A percentile compares a stretch with the other conserved stretches of the same genome.
Evolutionary conservation across 2,797 vertebrate genomes (phyloP).

Genomic region (Aphelocoma californica): DNA sequence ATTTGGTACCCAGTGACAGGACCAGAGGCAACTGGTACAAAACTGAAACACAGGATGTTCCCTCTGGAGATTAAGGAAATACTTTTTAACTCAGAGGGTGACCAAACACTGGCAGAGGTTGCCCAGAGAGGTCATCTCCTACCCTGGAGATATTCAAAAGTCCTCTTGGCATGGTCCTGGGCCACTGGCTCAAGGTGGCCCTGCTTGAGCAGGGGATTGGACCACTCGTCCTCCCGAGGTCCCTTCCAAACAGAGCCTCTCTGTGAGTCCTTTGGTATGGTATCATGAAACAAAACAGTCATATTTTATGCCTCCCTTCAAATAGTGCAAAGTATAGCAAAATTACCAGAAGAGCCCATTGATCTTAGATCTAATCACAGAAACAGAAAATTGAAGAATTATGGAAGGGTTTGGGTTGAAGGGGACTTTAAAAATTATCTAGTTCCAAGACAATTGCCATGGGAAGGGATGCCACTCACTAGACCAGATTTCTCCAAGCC

Average conservation of each 20-base stretch:
- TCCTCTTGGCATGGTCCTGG: not conserved
- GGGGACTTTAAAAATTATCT: not conserved
- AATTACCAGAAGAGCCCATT: not conserved
- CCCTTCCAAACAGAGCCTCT: not conserved
- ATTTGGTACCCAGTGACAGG: not conserved
- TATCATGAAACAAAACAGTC: not conserved
- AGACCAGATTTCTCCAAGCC: not conserved
- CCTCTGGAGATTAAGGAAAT: not conserved
- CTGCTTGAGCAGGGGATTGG: not conserved
- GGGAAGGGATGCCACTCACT: not conserved
- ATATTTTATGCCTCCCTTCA: not conserved
- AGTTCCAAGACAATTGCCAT: not conserved
- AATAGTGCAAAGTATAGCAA: not conserved
- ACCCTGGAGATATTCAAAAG: not conserved
- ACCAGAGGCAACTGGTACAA: not conserved
- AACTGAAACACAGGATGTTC: not conserved
- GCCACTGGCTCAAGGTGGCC: not conserved
- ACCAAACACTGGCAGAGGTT: not conserved
- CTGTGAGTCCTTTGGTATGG: not conserved
- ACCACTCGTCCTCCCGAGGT: not conserved
- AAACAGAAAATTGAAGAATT: not conserved
- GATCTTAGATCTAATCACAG: not conserved
- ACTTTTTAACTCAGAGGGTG: not conserved
- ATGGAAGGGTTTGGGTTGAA: not conserved
- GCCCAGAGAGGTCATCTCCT: not conserved